Conservation (phyloP, 2,888 invertebrate genomes). For the Leptogaster cylindrica region DNA sequence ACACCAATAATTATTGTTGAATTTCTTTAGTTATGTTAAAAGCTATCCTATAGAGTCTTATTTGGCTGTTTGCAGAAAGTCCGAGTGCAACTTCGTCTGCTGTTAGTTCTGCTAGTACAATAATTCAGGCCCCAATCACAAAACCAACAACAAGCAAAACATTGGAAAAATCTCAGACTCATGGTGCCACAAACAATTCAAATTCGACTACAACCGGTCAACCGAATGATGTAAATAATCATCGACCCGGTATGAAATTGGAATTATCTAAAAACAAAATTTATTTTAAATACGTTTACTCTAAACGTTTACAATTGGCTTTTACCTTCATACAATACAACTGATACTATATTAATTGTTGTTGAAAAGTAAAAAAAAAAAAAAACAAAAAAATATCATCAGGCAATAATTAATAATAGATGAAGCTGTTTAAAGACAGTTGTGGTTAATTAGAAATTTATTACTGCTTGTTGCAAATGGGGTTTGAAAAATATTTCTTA, state of each 20-base stretch:
- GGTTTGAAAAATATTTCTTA: conserved; percentile 29
- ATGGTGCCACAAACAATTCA: conserved; percentile 38
- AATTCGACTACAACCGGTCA: conserved; percentile 43
- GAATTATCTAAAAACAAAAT: no score
- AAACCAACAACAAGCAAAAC: conserved; percentile 45
- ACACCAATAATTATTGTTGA: neutral
- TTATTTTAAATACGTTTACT: no score
- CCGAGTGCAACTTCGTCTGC: conserved; percentile 47
- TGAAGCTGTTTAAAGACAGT: neutral
- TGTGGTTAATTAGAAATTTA: conserved; percentile 18
- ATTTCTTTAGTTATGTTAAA: conserved; percentile 8
- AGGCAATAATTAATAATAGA: conserved; percentile 3
- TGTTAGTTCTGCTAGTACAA: conserved; percentile 47
- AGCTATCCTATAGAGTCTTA: conserved; percentile 23
- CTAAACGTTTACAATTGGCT: no score
- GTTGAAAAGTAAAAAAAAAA: conserved; percentile 4
- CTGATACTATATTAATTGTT: conserved; percentile 28
- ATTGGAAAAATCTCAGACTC: conserved; percentile 42
- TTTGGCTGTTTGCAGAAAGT: conserved; percentile 47
- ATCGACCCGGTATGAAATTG: conserved; percentile 47
- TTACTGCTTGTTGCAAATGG: conserved; percentile 37
- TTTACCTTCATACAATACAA: conserved; percentile 30
- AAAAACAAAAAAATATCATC: no score
- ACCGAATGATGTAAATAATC: conserved; percentile 44
- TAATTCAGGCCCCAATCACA: conserved; percentile 45